These are phyloP conservation scores for Notoglanidium macrostoma DNA, from an alignment of 2,797 vertebrate genomes.

Conservation along the genomic window DNA sequence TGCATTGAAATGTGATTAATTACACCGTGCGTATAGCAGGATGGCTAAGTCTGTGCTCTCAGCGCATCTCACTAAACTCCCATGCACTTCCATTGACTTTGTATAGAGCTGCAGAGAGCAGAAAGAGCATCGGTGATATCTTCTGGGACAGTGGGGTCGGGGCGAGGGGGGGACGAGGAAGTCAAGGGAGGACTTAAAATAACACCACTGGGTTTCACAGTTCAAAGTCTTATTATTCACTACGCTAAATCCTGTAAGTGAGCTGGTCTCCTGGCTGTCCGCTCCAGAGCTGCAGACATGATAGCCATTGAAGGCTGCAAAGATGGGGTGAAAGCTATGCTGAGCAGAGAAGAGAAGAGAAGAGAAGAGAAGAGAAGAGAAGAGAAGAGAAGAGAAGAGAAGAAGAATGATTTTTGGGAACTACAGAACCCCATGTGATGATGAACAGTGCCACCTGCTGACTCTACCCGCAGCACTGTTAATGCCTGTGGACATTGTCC, in stretches of 20 bases:
- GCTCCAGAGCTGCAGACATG: slow-evolving; percentile 83
- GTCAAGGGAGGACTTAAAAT: slow-evolving; percentile 13
- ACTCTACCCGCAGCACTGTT: slow-evolving; percentile 3
- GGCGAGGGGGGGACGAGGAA: neutral
- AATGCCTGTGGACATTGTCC: neutral
- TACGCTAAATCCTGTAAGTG: slow-evolving; percentile 56
- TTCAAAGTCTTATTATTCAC: slow-evolving; percentile 30
- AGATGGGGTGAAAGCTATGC: slow-evolving; percentile 58
- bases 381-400: slow-evolving; percentile 40
- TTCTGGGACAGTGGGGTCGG: neutral
- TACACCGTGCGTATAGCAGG: neutral
- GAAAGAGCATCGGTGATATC: neutral
- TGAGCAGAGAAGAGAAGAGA: slow-evolving; percentile 48
- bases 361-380: slow-evolving; percentile 55
- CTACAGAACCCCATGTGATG: slow-evolving; percentile 5
- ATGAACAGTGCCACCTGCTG: slow-evolving; percentile 19
- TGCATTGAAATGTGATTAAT: slow-evolving; percentile 16
- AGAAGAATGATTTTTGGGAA: neutral
- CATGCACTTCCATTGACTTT: neutral
- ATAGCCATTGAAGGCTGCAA: slow-evolving; percentile 90
- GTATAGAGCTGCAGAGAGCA: neutral
- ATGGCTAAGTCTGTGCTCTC: neutral
- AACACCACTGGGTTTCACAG: slow-evolving; percentile 24
- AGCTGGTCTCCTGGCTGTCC: slow-evolving; percentile 82
- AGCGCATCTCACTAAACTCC: neutral